These are phyloP conservation scores for Drosophila tripunctata DNA, from an alignment of 2,888 invertebrate genomes.

Conservation along the genomic window DNA sequence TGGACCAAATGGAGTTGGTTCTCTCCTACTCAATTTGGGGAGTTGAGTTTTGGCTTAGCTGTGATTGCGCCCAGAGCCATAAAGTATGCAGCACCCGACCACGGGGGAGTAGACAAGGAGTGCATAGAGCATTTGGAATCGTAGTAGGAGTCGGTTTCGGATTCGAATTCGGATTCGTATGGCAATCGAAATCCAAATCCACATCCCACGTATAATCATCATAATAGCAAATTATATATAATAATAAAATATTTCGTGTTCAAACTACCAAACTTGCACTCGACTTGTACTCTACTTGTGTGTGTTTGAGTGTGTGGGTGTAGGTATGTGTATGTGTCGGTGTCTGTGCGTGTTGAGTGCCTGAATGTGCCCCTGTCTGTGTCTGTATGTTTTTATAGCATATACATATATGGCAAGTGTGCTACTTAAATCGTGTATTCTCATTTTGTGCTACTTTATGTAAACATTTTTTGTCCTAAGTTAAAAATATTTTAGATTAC, in stretches of 20 bases:
- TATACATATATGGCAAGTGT: not conserved
- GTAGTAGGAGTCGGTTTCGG: not conserved
- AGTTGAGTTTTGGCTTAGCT: too few species aligned
- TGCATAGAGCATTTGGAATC: too few species aligned
- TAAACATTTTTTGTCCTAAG: too few species aligned
- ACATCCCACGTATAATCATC: constrained; percentile 74
- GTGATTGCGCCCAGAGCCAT: constrained; percentile 64
- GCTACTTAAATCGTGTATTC: not conserved
- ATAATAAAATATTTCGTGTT: constrained; percentile 81
- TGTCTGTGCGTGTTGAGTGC: constrained; percentile 12
- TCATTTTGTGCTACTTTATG: not conserved
- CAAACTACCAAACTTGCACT: constrained; percentile 63
- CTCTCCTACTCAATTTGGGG: not conserved
- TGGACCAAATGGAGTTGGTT: constrained; percentile 5
- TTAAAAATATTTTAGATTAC: too few species aligned
- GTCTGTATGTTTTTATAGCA: constrained; percentile 11
- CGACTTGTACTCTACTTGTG: not conserved
- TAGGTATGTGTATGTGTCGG: constrained; percentile 12
- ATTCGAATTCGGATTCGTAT: not conserved
- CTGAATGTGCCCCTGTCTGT: constrained; percentile 10
- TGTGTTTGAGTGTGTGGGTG: constrained; percentile 10
- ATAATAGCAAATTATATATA: constrained; percentile 80
- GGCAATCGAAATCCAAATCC: constrained; percentile 25
- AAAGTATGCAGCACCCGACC: constrained; percentile 69
- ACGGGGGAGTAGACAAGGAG: not conserved